Evolutionary conservation across 2,888 invertebrate genomes (phyloP).

Genomic region (Machimus rusticus): DNA sequence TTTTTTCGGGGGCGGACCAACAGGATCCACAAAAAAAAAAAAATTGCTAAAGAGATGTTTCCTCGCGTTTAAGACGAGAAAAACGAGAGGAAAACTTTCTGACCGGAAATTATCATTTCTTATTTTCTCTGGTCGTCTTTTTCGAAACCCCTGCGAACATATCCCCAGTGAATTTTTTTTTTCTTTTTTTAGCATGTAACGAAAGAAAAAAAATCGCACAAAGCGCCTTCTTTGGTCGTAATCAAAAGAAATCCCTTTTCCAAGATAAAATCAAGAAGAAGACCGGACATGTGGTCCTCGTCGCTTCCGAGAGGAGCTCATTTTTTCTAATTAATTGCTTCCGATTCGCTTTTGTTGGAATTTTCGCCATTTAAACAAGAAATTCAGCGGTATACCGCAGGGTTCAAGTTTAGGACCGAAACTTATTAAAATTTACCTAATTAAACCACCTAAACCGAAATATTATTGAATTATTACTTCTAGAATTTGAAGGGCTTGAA

Average conservation of each 20-base stretch:
- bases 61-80: background rate
- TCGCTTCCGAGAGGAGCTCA: background rate
- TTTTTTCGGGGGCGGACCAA: background rate
- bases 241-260: background rate
- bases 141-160: background rate
- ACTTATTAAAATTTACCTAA: background rate
- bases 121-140: background rate
- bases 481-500: background rate
- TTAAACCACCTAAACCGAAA: background rate
- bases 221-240: background rate
- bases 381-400: background rate
- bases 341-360: background rate
- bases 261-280: background rate
- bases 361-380: background rate
- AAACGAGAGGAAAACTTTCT: background rate
- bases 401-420: background rate
- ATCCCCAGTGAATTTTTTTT: background rate
- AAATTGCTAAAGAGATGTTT: background rate
- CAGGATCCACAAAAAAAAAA: too few relatives aligned
- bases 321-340: background rate
- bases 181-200: background rate
- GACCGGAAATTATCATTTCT: slow-evolving; percentile 16
- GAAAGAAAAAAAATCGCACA: background rate
- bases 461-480: too few relatives aligned
- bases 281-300: background rate